phyloP scores from a whole-genome alignment of 2,888 invertebrate genomes.

The Blastobasis lacticolella region DNA sequence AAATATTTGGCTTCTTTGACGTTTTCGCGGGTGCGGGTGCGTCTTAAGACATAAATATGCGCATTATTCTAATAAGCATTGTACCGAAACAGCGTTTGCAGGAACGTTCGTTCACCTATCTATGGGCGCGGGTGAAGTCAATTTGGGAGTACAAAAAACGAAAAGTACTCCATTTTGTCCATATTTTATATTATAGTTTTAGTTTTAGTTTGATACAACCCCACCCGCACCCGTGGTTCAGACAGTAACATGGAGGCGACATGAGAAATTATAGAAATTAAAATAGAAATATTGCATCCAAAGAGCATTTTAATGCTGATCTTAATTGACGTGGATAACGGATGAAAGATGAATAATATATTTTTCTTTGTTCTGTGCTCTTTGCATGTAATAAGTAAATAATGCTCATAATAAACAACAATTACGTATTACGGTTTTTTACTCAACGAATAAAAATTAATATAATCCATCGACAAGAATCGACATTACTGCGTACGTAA shows the following conservation, averaged over 20 bases:
- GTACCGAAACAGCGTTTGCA: constrained; percentile 22
- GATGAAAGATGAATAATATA: too few relatives aligned
- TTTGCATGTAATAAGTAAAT: too few relatives aligned
- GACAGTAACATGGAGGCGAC: constrained; percentile 17
- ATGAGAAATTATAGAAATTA: neutral
- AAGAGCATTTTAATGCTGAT: too few relatives aligned
- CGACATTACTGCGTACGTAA: too few relatives aligned
- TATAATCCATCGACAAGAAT: too few relatives aligned
- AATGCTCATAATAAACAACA: too few relatives aligned
- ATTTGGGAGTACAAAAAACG: neutral
- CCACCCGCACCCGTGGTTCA: constrained; percentile 44
- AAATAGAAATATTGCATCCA: too few relatives aligned
- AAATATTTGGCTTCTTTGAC: too few relatives aligned
- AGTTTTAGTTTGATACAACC: constrained; percentile 3
- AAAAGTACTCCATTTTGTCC: neutral
- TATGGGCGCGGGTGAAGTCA: constrained; percentile 43
- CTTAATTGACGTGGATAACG: too few relatives aligned
- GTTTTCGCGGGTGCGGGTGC: constrained; percentile 37
- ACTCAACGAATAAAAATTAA: too few relatives aligned
- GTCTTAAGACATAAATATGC: constrained; percentile 22
- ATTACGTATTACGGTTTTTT: too few relatives aligned
- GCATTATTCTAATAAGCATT: neutral
- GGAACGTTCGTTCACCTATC: constrained; percentile 21
- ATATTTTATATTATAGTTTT: neutral
- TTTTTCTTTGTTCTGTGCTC: too few relatives aligned